phyloP scores from a whole-genome alignment of 1,140 invertebrate species.

The Reticulitermes speratus region DNA sequence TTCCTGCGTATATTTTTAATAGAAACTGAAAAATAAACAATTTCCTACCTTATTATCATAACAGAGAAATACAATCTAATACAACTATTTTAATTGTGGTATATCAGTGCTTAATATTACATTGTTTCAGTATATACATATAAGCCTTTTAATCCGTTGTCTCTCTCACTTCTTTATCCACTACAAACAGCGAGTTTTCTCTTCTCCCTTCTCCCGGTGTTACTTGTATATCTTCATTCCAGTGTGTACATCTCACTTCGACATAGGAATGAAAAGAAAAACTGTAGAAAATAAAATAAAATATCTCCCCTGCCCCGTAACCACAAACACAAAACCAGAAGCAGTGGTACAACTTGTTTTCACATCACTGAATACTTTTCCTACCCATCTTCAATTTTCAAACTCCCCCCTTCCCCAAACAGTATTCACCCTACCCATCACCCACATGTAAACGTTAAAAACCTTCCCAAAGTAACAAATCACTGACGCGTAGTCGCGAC shows the following conservation, averaged over 20 bases:
- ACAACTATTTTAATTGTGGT: too few species aligned
- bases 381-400: constrained; percentile 16
- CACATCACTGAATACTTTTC: constrained; percentile 11
- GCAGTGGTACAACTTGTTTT: neutral
- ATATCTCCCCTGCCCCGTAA: neutral
- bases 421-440: neutral
- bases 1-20: neutral
- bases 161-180: neutral
- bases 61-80: too few species aligned
- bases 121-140: neutral
- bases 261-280: constrained; percentile 10
- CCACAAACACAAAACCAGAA: neutral
- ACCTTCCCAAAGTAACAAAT: constrained; percentile 18
- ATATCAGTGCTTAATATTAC: neutral
- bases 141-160: neutral
- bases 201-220: neutral
- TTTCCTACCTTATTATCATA: too few species aligned
- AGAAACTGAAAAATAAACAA: neutral
- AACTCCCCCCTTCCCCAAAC: neutral
- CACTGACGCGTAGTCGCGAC: neutral
- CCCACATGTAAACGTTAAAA: constrained; percentile 16
- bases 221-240: constrained; percentile 5
- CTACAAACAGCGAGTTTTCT: neutral
- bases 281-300: constrained; percentile 9
- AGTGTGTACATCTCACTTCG: neutral